Evolutionary conservation across 2,113 vertebrate species (phyloP).

Genomic region (Sylvilagus bachmani): DNA sequence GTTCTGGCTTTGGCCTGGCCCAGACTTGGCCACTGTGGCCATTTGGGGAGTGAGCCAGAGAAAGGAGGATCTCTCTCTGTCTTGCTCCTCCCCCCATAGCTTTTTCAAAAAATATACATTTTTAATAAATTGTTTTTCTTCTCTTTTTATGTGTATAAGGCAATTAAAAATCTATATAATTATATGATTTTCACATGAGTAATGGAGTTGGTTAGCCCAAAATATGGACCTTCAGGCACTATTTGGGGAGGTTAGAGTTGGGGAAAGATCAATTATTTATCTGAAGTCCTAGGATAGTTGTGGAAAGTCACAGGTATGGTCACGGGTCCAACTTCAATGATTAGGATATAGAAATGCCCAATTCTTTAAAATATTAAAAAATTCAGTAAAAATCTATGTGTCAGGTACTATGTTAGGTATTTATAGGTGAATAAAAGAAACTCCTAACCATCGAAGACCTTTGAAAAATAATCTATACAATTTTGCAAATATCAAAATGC

Average conservation of each 20-base stretch:
- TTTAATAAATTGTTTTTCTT: too few species aligned
- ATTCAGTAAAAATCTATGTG: neutral
- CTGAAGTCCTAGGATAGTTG: conserved; percentile 9
- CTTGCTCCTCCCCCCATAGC: too few species aligned
- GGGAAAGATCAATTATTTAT: conserved; percentile 9
- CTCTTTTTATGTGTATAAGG: neutral
- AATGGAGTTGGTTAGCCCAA: neutral
- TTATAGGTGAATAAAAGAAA: conserved; percentile 35
- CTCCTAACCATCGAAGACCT: neutral
- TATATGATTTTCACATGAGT: conserved; percentile 33
- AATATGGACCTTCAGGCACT: neutral
- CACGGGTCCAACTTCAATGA: neutral
- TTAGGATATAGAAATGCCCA: conserved; percentile 14
- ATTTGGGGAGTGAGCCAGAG: too few species aligned
- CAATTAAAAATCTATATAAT: conserved; percentile 14
- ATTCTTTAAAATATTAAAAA: conserved; percentile 37
- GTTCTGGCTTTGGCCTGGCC: too few species aligned
- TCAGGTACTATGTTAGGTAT: neutral
- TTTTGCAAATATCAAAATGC: conserved; percentile 18
- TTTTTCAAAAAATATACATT: too few species aligned
- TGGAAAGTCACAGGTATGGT: neutral
- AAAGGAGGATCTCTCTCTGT: too few species aligned
- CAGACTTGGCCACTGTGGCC: too few species aligned
- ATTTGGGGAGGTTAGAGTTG: neutral
- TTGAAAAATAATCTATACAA: conserved; percentile 59